Base-by-base conservation (phyloP, 2,797 vertebrate species). In the Dendrocincla fuliginosa region DNA sequence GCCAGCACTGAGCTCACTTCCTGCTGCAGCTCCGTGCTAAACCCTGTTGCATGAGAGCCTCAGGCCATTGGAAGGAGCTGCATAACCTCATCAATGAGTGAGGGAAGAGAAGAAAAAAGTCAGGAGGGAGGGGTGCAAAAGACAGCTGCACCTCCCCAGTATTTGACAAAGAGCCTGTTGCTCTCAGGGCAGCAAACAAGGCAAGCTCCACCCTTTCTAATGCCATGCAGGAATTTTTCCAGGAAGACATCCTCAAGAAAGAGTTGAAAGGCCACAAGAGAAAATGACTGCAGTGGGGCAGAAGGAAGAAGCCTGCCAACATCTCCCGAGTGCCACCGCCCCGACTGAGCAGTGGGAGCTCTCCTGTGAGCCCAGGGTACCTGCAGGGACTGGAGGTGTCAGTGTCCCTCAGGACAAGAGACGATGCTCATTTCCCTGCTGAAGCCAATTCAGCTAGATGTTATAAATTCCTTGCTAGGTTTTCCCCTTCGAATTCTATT, bases 41-140 rank as follows among this genome's bases (percentile, higher is more conserved):
- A 61, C 35, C n/a, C 52, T 41, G 57, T 33, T 76, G 46, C 64
- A 53, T 25, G 32, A 41, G 55, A 76, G 64, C 39, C 60, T 73
- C 19, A 2, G 57, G 42, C 14, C 18, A 14, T 11, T 33, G 23
- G n/a, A 56, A 73, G 47, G 18, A 70, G 50, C 30, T 44, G 65
- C 30, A 8, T 11, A 84, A 59, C 35, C 47, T 41, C 82, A 37
- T 8, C 47, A 30, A 0, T 2, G 1, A 37, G 13, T 0, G 0
- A 18, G 5, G 49, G 13, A 68, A 42, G 32, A 41, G 35, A 30
- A 55, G 49, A 49, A 68, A 64, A 55, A 55, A 56, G 55, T 64
- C 30, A 63, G 59, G 22, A 57, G 33, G n/a, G 24, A 46, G 11
- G 6, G 9, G 6, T 30, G 24, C 18, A 65, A n/a, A 59, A 69